These are phyloP conservation scores for Ypsolopha sequella DNA, from an alignment of 2,888 invertebrate genomes.

Conservation along the genomic window DNA sequence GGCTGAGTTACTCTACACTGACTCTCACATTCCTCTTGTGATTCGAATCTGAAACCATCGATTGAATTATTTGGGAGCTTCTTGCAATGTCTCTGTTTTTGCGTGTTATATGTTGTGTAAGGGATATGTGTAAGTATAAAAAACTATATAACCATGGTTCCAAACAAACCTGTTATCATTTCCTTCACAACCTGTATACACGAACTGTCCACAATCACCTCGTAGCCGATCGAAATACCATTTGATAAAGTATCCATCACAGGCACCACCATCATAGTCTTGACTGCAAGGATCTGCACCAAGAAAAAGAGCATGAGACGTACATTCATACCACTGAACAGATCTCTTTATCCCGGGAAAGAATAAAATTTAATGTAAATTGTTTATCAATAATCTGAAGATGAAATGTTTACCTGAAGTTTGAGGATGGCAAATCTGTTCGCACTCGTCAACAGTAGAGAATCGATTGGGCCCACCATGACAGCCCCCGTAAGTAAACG, in stretches of 20 bases:
- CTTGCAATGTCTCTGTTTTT: neutral
- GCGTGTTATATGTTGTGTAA: neutral
- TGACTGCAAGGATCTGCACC: neutral
- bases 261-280: neutral
- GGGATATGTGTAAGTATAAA: too few species aligned
- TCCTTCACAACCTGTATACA: slow-evolving; percentile 3
- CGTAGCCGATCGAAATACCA: slow-evolving; percentile 81
- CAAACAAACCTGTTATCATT: slow-evolving; percentile 7
- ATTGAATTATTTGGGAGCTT: neutral
- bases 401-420: slow-evolving; percentile 1
- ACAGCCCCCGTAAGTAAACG: slow-evolving; percentile 87
- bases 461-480: slow-evolving; percentile 89
- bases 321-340: neutral
- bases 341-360: neutral
- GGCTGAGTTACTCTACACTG: slow-evolving; percentile 42
- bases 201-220: slow-evolving; percentile 26
- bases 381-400: slow-evolving; percentile 6
- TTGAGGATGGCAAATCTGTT: slow-evolving; percentile 34
- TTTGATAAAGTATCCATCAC: slow-evolving; percentile 77
- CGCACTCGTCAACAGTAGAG: slow-evolving; percentile 77
- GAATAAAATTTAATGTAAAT: too few species aligned
- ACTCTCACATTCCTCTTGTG: slow-evolving; percentile 68
- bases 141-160: too few species aligned
- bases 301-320: neutral
- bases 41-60: slow-evolving; percentile 71